These are phyloP conservation scores for Strix uralensis DNA, from an alignment of 2,113 vertebrate species.

Conservation along the genomic window DNA sequence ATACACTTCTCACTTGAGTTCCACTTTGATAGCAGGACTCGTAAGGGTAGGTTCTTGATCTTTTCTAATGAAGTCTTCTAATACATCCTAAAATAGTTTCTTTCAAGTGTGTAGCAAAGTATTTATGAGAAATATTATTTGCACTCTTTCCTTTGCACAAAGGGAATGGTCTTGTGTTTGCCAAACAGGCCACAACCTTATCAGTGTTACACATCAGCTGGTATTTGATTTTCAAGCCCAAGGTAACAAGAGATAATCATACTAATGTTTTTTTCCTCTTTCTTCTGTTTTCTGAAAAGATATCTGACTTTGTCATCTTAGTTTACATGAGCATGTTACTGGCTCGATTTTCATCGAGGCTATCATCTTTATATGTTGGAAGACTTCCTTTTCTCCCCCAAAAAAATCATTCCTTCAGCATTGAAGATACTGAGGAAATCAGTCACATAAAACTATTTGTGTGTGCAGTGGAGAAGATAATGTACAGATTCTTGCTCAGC, in stretches of 20 bases:
- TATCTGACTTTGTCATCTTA: background rate
- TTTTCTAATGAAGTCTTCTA: background rate
- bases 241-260: background rate
- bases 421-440: background rate
- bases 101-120: background rate
- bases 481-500: background rate
- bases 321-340: background rate
- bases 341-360: background rate
- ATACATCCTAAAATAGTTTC: background rate
- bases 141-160: background rate
- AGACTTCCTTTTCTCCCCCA: background rate
- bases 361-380: background rate
- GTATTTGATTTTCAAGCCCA: background rate
- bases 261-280: too few relatives aligned
- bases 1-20: background rate
- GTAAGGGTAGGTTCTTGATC: background rate
- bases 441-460: background rate
- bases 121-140: background rate
- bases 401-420: background rate
- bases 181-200: background rate
- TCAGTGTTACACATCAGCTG: background rate
- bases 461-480: background rate
- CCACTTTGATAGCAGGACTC: background rate
- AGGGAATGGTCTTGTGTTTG: background rate
- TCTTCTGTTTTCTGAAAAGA: background rate